These are phyloP conservation scores for Drosophila repletoides DNA, from an alignment of 1,140 invertebrate genomes.

Conservation along the genomic window DNA sequence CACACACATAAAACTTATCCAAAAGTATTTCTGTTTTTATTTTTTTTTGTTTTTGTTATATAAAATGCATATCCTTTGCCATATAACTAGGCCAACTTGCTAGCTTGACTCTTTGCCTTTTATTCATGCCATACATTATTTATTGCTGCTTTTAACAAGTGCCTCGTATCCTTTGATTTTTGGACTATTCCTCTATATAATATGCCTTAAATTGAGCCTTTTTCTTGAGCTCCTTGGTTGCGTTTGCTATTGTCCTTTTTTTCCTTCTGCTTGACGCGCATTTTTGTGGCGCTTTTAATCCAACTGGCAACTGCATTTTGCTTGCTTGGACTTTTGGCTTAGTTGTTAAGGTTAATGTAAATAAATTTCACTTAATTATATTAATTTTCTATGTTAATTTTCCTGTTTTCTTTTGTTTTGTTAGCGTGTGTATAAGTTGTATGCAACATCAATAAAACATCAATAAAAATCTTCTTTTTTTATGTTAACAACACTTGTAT, in stretches of 20 bases:
- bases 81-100: slow-evolving; percentile 34
- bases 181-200: slow-evolving; percentile 18
- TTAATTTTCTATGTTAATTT: slow-evolving; percentile 8
- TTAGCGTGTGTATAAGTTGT: slow-evolving; percentile 43
- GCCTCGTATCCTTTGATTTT: slow-evolving; percentile 47
- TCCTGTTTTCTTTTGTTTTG: neutral
- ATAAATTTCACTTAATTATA: slow-evolving; percentile 37
- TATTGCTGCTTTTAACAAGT: slow-evolving; percentile 63
- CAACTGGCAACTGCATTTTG: neutral
- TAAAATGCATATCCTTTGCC: slow-evolving; percentile 68
- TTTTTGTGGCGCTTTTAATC: slow-evolving; percentile 5
- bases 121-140: too few relatives aligned
- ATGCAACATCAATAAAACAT: slow-evolving; percentile 72
- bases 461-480: slow-evolving; percentile 55
- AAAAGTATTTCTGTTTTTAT: slow-evolving; percentile 49
- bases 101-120: too few relatives aligned
- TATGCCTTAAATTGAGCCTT: too few relatives aligned
- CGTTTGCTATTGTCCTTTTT: slow-evolving; percentile 49
- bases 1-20: slow-evolving; percentile 76
- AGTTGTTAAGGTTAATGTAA: slow-evolving; percentile 41
- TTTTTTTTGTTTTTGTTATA: slow-evolving; percentile 45
- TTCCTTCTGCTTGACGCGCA: neutral
- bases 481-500: slow-evolving; percentile 79
- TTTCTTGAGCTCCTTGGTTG: slow-evolving; percentile 48
- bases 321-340: slow-evolving; percentile 30